These are phyloP conservation scores for Hepsetus odoe DNA, from an alignment of 2,113 vertebrate species.

Conservation along the genomic window DNA sequence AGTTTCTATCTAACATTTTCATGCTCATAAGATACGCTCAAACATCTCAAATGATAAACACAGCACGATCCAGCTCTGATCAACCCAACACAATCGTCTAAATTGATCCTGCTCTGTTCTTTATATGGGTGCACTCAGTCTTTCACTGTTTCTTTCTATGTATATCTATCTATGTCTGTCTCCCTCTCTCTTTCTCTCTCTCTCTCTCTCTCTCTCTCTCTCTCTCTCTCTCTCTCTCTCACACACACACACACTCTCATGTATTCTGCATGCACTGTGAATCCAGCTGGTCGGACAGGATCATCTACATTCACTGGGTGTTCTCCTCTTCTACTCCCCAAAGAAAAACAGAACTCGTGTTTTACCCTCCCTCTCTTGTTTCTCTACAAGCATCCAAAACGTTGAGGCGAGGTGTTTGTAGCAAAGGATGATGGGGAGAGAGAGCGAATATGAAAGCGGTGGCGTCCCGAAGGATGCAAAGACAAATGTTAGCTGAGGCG, in stretches of 20 bases:
- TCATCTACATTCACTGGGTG: conserved; percentile 46
- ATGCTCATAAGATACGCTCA: neutral
- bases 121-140: neutral
- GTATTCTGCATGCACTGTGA: conserved; percentile 47
- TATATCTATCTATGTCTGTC: neutral
- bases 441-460: conserved; percentile 38
- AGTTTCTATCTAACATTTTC: neutral
- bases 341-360: conserved; percentile 26
- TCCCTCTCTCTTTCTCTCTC: neutral
- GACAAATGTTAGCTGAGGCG: conserved; percentile 46
- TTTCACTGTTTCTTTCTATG: neutral
- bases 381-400: conserved; percentile 43
- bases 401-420: conserved; percentile 31
- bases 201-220: neutral
- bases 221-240: neutral
- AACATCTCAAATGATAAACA: neutral
- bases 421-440: conserved; percentile 26
- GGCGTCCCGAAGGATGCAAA: conserved; percentile 25
- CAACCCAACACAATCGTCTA: neutral
- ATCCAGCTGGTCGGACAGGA: conserved; percentile 44
- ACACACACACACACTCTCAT: conserved; percentile 20
- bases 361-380: conserved; percentile 34
- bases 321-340: conserved; percentile 30
- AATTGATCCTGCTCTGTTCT: neutral
- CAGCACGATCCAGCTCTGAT: neutral